phyloP scores from a whole-genome alignment of 2,888 invertebrate species.

The Oscheius sp. region DNA sequence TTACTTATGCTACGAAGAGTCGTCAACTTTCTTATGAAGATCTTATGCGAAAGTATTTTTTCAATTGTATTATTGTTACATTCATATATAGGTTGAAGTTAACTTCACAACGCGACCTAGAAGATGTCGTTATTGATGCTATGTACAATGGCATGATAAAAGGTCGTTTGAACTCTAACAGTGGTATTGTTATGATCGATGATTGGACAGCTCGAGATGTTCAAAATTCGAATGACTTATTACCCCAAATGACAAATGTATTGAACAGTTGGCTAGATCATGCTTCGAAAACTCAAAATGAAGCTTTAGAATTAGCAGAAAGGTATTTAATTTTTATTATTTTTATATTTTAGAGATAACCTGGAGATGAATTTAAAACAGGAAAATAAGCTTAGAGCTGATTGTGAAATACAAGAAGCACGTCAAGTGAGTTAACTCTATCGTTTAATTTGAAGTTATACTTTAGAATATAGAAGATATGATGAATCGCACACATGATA shows the following conservation, averaged over 20 bases:
- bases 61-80: not conserved
- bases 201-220: constrained; percentile 18
- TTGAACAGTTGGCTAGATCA: constrained; percentile 5
- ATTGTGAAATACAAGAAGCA: constrained; percentile 1
- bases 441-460: not conserved
- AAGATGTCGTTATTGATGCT: constrained; percentile 33
- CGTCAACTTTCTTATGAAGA: constrained; percentile 22
- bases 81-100: constrained; percentile 14
- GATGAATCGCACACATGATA: constrained; percentile 9
- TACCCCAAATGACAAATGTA: not conserved
- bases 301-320: not conserved
- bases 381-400: not conserved
- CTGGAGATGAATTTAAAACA: not conserved
- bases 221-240: not conserved
- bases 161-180: constrained; percentile 24
- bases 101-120: constrained; percentile 24
- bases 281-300: constrained; percentile 8
- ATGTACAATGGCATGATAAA: constrained; percentile 29
- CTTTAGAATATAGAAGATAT: not conserved
- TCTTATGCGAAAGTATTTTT: constrained; percentile 14
- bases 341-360: constrained; percentile 6
- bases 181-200: constrained; percentile 11
- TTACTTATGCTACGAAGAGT: constrained; percentile 24
- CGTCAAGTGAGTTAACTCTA: not conserved
- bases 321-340: not conserved